Base-by-base conservation (phyloP, 2,113 vertebrate genomes). In the Mus musculus region DNA sequence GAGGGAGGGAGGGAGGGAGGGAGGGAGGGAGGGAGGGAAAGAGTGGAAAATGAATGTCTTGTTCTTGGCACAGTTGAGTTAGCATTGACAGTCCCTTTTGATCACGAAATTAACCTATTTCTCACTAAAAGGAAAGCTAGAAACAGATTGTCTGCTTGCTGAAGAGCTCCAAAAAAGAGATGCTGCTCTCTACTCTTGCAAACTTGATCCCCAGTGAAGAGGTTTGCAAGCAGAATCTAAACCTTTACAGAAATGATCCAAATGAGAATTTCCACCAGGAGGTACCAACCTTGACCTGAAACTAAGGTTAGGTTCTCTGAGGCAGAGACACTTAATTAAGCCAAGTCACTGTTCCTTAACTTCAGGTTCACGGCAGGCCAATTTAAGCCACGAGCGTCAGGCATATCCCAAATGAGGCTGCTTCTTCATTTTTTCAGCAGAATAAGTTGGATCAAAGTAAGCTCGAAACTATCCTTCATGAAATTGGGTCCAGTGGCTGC, bases 201-300 rank as follows among this genome's bases (percentile, higher is more conserved):
- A 86, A 86, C 63, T 7, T 69, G 63, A 36, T 69, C 10, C 42
- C 42, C 6, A 22, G 28, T 30, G 24, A 67, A 87, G 28, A 42
- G 63, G 17, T 86, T 71, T 69, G 22, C 30, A 19, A 61, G 1
- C 49, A 63, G 42, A 85, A 10, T 81, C 49, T 78, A 69, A 94
- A 90, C n/a, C 20, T 36, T 19, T 75, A 89, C 91, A 73, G 30
- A 95, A 92, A 26, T 26, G 28, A 73, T 22, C 65, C 65, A 28
- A 82, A 80, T 28, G 56, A 89, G 67, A 69, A 81, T 89, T 86
- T 92, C n/a, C 54, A 89, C 33, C 19, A 65, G 59, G 42, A 92
- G 33, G 9, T 8, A 7, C 7, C 73, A 90, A 88, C 7, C 28
- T 95, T 36, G 52, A 36, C 76, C 71, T 91, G 46, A 90, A 54